Conservation (phyloP, 2,888 invertebrate species). For the Phorcus lineatus region DNA sequence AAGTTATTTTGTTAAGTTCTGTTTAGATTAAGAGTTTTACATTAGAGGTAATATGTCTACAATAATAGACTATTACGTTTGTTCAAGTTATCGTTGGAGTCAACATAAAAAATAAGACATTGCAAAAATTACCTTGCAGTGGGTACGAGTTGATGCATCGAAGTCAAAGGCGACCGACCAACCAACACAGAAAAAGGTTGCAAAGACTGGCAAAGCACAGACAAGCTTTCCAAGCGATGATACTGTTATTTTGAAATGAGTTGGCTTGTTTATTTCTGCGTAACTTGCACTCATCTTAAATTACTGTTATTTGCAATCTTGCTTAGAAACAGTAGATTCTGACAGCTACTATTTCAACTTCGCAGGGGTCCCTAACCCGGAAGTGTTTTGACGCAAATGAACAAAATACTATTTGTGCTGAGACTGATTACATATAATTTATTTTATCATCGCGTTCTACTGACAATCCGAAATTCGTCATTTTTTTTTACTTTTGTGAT, state of each 20-base stretch:
- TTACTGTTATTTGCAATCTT: not conserved
- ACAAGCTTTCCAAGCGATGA: conserved; percentile 43
- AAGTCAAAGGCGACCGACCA: conserved; percentile 82
- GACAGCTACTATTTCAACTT: not conserved
- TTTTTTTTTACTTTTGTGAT: too few species aligned
- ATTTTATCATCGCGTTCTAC: not conserved
- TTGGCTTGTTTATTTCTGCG: not conserved
- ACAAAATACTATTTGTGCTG: not conserved
- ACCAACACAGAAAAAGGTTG: conserved; percentile 61
- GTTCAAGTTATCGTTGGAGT: too few species aligned
- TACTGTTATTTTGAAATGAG: conserved; percentile 33
- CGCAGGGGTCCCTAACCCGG: not conserved
- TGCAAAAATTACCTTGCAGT: conserved; percentile 82
- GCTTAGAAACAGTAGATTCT: not conserved
- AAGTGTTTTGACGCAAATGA: not conserved
- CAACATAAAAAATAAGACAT: too few species aligned
- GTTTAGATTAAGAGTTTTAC: too few species aligned
- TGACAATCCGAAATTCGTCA: too few species aligned
- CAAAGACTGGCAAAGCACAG: conserved; percentile 61
- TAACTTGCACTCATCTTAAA: not conserved
- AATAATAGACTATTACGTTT: too few species aligned
- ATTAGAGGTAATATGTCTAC: too few species aligned
- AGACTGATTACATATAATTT: not conserved
- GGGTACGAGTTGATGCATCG: conserved; percentile 89
- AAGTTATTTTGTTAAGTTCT: too few species aligned